These are phyloP conservation scores for Calephelis nemesis DNA, from an alignment of 1,140 invertebrate genomes.

Conservation along the genomic window DNA sequence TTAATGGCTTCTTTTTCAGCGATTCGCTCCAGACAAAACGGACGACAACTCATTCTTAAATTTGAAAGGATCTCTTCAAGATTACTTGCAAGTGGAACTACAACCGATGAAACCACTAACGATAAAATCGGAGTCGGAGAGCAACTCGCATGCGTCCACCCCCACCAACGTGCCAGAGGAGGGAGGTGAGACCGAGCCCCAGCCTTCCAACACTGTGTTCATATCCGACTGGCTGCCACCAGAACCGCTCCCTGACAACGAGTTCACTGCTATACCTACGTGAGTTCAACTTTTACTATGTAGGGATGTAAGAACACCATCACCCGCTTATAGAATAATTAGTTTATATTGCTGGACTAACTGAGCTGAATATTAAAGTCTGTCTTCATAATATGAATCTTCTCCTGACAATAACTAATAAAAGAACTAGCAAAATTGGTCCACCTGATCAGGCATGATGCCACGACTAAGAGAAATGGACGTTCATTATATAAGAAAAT, in stretches of 20 bases:
- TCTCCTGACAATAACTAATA: too few relatives aligned
- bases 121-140: conserved; percentile 26
- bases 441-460: too few relatives aligned
- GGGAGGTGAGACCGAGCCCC: conserved; percentile 16
- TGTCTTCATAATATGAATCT: too few relatives aligned
- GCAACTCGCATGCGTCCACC: background rate
- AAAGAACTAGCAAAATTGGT: too few relatives aligned
- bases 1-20: background rate
- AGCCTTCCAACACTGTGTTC: conserved; percentile 44
- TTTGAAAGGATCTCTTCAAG: conserved; percentile 54
- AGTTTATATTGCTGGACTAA: too few relatives aligned
- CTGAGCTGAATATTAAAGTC: too few relatives aligned
- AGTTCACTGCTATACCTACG: conserved; percentile 76
- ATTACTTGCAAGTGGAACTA: conserved; percentile 62
- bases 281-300: conserved; percentile 38
- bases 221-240: conserved; percentile 66
- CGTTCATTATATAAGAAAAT: too few relatives aligned
- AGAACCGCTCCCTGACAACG: conserved; percentile 45
- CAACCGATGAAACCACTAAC: conserved; percentile 42
- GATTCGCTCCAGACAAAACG: background rate
- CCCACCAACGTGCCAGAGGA: conserved; percentile 27
- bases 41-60: conserved; percentile 48
- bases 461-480: too few relatives aligned
- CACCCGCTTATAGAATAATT: too few relatives aligned
- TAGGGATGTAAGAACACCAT: too few relatives aligned